Evolutionary conservation across 2,113 vertebrate genomes (phyloP), one percentile per base, ranked within the genome.

Genomic region (Laticauda colubrina): DNA sequence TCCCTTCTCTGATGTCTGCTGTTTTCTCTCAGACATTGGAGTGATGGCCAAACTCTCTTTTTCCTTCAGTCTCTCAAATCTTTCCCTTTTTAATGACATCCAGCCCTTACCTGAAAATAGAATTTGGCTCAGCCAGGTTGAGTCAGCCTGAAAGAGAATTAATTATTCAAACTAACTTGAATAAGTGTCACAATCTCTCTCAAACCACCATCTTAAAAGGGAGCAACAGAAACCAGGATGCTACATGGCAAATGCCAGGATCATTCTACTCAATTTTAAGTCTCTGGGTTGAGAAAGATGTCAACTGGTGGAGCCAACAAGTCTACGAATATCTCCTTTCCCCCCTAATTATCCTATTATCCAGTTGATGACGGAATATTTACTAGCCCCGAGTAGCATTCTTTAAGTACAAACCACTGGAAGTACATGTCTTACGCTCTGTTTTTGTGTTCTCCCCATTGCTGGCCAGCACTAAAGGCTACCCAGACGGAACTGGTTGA

Each of bases 401-500:
- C 53, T 0, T 8, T 59, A 21, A 54, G 26, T 43, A 85, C 1
- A 4, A 4, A 48, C 45, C 61, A 61, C 5, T 24, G n/a, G 34
- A 34, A 18, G 61, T 45, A 69, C 9, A 0, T 0, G 8, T 51
- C 94, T 97, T 92, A 97, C n/a, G 93, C 24, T 90, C 12, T 53
- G 92, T 93, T 85, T 43, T 86, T 57, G 81, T 92, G 88, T 93
- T 69, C 92, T 5, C 69, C 54, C 45, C 24, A 0, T 21, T 85
- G 11, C 57, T 95, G 85, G n/a, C 93, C 97, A 99, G 99, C 99
- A 45, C 95, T 99, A 95, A 99, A 98, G 97, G 97, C 98, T 85
- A 99, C 99, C 0, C 99, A 99, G 98, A 98, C 98, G 0, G 99
- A 99, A 96, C 98, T 99, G 94, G 97, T 98, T 94, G 98, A 99